These are phyloP conservation scores for Morelia viridis DNA, from an alignment of 2,797 vertebrate genomes.

Conservation along the genomic window DNA sequence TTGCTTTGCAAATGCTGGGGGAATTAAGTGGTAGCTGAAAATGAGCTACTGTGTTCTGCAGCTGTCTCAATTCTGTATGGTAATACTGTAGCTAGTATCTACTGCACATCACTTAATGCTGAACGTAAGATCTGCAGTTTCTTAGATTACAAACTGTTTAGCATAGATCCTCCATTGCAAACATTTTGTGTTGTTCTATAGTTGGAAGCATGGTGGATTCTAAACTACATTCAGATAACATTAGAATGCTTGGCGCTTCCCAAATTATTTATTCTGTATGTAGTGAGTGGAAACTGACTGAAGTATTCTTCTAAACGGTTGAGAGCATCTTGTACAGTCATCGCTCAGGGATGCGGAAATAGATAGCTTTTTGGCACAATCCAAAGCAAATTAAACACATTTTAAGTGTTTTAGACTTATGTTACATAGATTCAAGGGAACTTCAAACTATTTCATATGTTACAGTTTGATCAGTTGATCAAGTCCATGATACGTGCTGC, in stretches of 20 bases:
- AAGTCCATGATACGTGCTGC: background rate
- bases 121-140: background rate
- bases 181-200: background rate
- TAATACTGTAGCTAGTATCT: background rate
- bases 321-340: background rate
- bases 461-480: background rate
- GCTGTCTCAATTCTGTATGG: background rate
- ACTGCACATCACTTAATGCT: background rate
- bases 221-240: background rate
- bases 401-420: background rate
- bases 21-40: background rate
- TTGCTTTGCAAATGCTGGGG: background rate
- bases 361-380: background rate
- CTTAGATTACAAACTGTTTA: background rate
- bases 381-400: background rate
- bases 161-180: background rate
- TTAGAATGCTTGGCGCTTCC: background rate
- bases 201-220: background rate
- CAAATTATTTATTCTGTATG: background rate
- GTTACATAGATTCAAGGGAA: background rate
- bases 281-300: background rate
- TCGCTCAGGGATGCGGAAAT: too few relatives aligned
- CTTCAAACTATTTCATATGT: background rate
- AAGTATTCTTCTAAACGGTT: background rate
- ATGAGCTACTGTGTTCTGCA: background rate